Evolutionary conservation across 2,888 invertebrate genomes (phyloP).

Genomic region (Idaea straminata): DNA sequence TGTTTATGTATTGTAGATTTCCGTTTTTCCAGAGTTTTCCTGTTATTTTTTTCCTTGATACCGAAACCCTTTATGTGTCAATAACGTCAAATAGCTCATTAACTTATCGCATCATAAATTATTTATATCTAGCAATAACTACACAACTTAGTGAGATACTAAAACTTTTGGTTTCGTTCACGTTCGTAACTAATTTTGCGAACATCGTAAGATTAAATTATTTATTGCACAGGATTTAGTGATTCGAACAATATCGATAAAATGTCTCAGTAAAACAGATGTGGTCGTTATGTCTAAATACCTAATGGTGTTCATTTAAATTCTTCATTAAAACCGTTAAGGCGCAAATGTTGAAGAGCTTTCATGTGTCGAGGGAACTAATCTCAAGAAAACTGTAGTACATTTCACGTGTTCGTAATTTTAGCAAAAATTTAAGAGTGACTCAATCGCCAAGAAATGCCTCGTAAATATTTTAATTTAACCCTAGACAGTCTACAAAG

Average conservation of each 20-base stretch:
- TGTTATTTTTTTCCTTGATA: background rate
- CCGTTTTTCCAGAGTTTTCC: background rate
- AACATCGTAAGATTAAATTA: background rate
- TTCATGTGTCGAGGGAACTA: background rate
- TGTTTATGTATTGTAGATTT: background rate
- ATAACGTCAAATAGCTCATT: background rate
- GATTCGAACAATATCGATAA: constrained; percentile 14
- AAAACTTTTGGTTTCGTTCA: background rate
- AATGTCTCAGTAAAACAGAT: constrained; percentile 14
- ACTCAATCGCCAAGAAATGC: background rate
- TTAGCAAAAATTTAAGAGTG: background rate
- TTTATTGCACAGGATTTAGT: constrained; percentile 5
- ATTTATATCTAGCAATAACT: background rate
- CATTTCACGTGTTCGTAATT: background rate
- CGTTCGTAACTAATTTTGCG: background rate
- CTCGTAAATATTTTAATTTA: background rate
- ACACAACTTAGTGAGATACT: background rate
- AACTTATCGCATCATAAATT: background rate
- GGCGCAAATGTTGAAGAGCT: background rate
- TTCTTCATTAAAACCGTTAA: constrained; percentile 8
- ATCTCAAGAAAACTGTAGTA: background rate
- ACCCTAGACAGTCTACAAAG: background rate
- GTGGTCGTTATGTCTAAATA: constrained; percentile 10
- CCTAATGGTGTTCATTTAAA: constrained; percentile 21
- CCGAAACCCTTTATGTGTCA: background rate